Percentiles rank a stretch among this genome's conserved stretches.
phyloP scores from a whole-genome alignment of 2,797 vertebrate genomes.

The Anabas testudineus region DNA sequence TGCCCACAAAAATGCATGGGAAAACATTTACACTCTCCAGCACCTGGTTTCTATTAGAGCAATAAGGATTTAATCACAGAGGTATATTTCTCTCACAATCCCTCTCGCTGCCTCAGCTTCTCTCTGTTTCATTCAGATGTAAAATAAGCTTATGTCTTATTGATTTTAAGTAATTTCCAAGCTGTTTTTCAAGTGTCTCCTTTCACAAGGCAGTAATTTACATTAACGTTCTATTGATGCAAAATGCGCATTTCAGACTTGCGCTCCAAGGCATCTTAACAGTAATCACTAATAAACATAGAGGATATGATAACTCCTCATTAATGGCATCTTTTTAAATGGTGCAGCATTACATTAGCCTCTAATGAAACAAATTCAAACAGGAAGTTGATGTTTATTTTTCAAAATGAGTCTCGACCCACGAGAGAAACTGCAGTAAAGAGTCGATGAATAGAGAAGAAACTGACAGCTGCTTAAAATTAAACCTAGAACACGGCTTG shows the following conservation, averaged over 20 bases:
- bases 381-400: slow-evolving; percentile 72
- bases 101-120: slow-evolving; percentile 30
- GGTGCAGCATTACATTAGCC: slow-evolving; percentile 37
- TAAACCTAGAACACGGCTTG: slow-evolving; percentile 21
- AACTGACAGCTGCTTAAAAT: slow-evolving; percentile 48
- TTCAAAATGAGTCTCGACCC: slow-evolving; percentile 50
- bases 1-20: slow-evolving; percentile 79
- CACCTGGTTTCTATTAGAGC: slow-evolving; percentile 84
- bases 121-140: slow-evolving; percentile 43
- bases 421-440: slow-evolving; percentile 38
- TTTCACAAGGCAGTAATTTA: slow-evolving; percentile 17
- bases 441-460: slow-evolving; percentile 42
- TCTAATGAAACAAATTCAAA: slow-evolving; percentile 48
- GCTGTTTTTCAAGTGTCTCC: slow-evolving; percentile 7
- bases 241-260: slow-evolving; percentile 25
- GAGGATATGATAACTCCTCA: slow-evolving; percentile 19
- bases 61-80: slow-evolving; percentile 72
- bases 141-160: slow-evolving; percentile 51
- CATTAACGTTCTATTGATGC: slow-evolving; percentile 29
- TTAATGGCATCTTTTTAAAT: slow-evolving; percentile 21
- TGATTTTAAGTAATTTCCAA: slow-evolving; percentile 36
- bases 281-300: slow-evolving; percentile 39
- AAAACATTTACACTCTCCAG: slow-evolving; percentile 78
- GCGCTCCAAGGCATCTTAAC: slow-evolving; percentile 21
- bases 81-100: slow-evolving; percentile 64